A percentile compares a stretch with the other conserved stretches of the same genome.
Conservation (phyloP, 2,797 vertebrate species). For the Clarias fuscus region DNA sequence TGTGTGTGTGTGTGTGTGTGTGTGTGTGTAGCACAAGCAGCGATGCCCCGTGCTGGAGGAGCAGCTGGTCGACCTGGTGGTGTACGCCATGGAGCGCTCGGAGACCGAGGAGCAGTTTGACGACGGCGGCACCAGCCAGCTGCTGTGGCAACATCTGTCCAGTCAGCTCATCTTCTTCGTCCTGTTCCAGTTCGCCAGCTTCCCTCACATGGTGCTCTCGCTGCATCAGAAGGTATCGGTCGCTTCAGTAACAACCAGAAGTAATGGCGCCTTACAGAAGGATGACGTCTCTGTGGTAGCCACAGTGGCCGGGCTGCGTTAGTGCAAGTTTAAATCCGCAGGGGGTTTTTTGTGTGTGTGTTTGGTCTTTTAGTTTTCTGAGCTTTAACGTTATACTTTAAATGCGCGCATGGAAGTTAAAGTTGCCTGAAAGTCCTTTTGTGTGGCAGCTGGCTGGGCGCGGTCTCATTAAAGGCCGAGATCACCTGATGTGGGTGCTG, state of each 20-base stretch:
- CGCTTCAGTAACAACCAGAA: not conserved
- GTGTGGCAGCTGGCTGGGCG: conserved; percentile 87
- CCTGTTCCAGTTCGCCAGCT: conserved; percentile 99
- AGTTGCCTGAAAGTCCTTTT: not conserved
- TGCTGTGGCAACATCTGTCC: conserved; percentile 99
- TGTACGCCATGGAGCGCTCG: conserved; percentile 98
- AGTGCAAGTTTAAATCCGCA: not conserved
- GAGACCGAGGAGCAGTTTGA: conserved; percentile 98
- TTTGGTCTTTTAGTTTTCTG: not conserved
- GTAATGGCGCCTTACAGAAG: not conserved
- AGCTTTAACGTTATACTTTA: no score
- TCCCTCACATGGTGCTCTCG: conserved; percentile 98
- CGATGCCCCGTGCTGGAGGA: conserved; percentile 98
- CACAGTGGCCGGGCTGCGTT: not conserved
- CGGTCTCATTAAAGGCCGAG: conserved; percentile 96
- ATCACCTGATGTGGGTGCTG: conserved; percentile 99
- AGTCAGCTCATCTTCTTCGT: conserved; percentile 99
- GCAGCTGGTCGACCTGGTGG: conserved; percentile 98
- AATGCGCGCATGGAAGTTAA: no score
- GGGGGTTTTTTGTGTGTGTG: not conserved
- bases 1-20: conserved; percentile 33
- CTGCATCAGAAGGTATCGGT: conserved; percentile 92
- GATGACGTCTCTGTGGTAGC: not conserved
- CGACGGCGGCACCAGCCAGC: conserved; percentile 95
- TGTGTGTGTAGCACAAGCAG: conserved; percentile 90